A percentile compares a stretch with the other conserved stretches of the same genome.
Conservation (phyloP, 2,888 invertebrate species). For the Flexamia atlantica region DNA sequence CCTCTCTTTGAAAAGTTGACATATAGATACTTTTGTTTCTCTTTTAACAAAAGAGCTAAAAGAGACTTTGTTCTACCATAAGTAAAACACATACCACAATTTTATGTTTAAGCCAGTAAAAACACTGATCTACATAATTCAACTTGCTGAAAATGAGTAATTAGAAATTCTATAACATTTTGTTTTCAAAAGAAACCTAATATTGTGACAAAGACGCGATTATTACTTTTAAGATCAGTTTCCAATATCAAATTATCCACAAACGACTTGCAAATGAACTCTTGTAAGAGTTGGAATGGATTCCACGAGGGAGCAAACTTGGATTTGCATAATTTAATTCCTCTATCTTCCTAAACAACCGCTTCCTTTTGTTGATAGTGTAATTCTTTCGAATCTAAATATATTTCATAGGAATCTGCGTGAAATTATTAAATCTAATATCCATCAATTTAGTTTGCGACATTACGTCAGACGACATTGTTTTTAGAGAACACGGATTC, state of each 20-base stretch:
- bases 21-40: no score
- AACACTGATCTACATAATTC: no score
- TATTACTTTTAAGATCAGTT: slow-evolving; percentile 14
- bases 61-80: no score
- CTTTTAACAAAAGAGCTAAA: no score
- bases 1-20: no score
- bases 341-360: neutral
- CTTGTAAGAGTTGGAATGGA: slow-evolving; percentile 31
- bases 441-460: no score
- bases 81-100: no score
- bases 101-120: no score
- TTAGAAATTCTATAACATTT: neutral
- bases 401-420: no score
- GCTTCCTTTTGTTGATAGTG: neutral
- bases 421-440: no score
- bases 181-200: slow-evolving; percentile 33
- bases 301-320: slow-evolving; percentile 18
- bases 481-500: no score
- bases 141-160: neutral
- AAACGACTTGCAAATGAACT: slow-evolving; percentile 42
- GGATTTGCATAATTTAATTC: slow-evolving; percentile 37
- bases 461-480: no score
- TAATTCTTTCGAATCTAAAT: neutral
- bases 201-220: slow-evolving; percentile 28
- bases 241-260: slow-evolving; percentile 23